Percentiles rank a stretch among this genome's conserved stretches.
These are phyloP conservation scores for Elegia similella DNA, from an alignment of 2,888 invertebrate species.

Conservation along the genomic window DNA sequence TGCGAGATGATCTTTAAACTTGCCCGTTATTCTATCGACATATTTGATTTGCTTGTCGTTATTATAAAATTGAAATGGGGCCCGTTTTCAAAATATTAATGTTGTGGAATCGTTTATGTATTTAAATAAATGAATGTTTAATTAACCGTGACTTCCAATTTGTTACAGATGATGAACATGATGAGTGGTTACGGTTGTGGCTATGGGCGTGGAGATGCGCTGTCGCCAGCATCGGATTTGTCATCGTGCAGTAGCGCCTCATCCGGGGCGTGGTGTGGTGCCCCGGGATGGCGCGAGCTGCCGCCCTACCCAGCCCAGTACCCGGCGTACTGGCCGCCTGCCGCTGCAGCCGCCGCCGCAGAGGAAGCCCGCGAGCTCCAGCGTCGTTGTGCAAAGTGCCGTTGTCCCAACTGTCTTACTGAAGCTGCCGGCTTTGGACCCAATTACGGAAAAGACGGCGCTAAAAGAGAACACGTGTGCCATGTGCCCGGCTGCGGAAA, in stretches of 20 bases:
- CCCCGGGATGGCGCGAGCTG: conserved; percentile 65
- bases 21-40: not conserved
- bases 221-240: conserved; percentile 71
- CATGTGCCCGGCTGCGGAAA: conserved; percentile 93
- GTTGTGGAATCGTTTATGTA: not conserved
- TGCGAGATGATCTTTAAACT: not conserved
- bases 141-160: conserved; percentile 19
- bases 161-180: conserved; percentile 74
- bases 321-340: conserved; percentile 74
- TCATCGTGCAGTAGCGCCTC: conserved; percentile 73
- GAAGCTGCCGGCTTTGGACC: conserved; percentile 90
- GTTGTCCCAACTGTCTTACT: conserved; percentile 90
- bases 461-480: conserved; percentile 91
- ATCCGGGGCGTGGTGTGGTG: conserved; percentile 61
- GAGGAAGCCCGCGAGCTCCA: conserved; percentile 81
- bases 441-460: conserved; percentile 86
- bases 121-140: conserved; percentile 7
- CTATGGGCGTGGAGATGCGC: conserved; percentile 75
- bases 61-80: not conserved
- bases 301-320: conserved; percentile 72
- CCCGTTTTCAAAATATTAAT: not conserved
- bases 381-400: conserved; percentile 88
- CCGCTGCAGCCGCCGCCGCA: conserved; percentile 59
- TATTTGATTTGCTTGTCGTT: not conserved
- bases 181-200: conserved; percentile 69